Base-by-base conservation (phyloP, 2,797 vertebrate genomes). In the Pseudotriccus pelzelni region DNA sequence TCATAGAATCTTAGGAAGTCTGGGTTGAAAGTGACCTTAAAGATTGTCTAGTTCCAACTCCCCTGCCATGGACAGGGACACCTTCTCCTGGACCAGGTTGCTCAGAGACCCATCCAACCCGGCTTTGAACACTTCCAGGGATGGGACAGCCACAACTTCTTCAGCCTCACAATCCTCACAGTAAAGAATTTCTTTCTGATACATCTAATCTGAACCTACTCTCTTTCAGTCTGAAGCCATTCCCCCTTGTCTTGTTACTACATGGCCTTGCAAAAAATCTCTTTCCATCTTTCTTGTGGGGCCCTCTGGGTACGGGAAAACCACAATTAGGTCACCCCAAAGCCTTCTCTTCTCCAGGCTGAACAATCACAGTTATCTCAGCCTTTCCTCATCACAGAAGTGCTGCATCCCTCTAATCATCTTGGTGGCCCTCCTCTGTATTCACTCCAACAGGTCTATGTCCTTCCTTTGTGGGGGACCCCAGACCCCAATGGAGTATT, bases 241-340 rank as follows among this genome's bases (percentile, higher is more conserved):
- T 28, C 32, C 7, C 14, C 5, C 22, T 12, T 12, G 30, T 53
- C 10, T 9, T 53, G 50, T 12, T 24, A 77, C 10, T 27, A 30
- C 0, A 0, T 30, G 25, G 12, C 20, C 25, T 41, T 41, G 52
- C 39, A 17, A 53, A n/a, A 47, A n/a, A 7, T 59, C 6, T 78
- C 25, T 52, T 10, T 32, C 13, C 11, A 5, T 28, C 22, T 59
- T 72, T 73, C 66, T 66, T 53, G 15, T 18, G 27, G 52, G 21
- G 6, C 20, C 25, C 25, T 84, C 52, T 32, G 9, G 0, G 0
- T n/a, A 1, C 30, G 53, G 27, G 27, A 27, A 66, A 13, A 22
- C 22, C 27, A 36, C 23, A 66, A 34, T 46, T 46, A 47, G 3
- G 7, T 47, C 10, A 43, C 13, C 9, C 15, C 21, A 46, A 43